Percentiles rank a stretch among this genome's conserved stretches.
Evolutionary conservation across 2,888 invertebrate genomes (phyloP).

Genomic region (Toxonevra muliebris): DNA sequence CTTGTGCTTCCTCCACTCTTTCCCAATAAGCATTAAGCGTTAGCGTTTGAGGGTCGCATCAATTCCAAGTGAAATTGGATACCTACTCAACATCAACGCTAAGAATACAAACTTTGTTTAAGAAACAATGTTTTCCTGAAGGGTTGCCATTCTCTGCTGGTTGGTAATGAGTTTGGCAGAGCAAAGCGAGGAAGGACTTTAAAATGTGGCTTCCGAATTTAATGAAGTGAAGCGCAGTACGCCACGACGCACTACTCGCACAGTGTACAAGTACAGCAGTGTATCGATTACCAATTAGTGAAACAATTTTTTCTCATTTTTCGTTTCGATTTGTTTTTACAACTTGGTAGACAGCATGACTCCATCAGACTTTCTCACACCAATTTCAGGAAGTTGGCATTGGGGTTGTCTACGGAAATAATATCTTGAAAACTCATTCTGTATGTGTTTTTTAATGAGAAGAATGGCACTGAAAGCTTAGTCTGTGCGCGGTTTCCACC

Average conservation of each 20-base stretch:
- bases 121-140: neutral
- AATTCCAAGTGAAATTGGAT: constrained; percentile 19
- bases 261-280: constrained; percentile 30
- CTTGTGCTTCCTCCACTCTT: too few species aligned
- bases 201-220: constrained; percentile 47
- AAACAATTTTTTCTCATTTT: constrained; percentile 30
- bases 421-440: too few species aligned
- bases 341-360: constrained; percentile 23
- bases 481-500: too few species aligned
- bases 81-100: neutral
- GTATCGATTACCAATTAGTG: constrained; percentile 45
- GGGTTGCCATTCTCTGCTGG: too few species aligned
- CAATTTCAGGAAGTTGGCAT: too few species aligned
- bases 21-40: too few species aligned
- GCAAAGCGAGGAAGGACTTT: constrained; percentile 14
- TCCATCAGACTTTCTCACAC: neutral
- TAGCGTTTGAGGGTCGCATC: too few species aligned
- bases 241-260: constrained; percentile 19
- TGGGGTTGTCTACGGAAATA: too few species aligned
- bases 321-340: neutral
- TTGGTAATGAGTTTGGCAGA: too few species aligned
- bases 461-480: too few species aligned
- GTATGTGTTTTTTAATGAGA: too few species aligned
- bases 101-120: too few species aligned
- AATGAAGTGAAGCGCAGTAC: constrained; percentile 41